These are phyloP conservation scores for Tauraco erythrolophus DNA, from an alignment of 2,113 vertebrate genomes.

Conservation along the genomic window DNA sequence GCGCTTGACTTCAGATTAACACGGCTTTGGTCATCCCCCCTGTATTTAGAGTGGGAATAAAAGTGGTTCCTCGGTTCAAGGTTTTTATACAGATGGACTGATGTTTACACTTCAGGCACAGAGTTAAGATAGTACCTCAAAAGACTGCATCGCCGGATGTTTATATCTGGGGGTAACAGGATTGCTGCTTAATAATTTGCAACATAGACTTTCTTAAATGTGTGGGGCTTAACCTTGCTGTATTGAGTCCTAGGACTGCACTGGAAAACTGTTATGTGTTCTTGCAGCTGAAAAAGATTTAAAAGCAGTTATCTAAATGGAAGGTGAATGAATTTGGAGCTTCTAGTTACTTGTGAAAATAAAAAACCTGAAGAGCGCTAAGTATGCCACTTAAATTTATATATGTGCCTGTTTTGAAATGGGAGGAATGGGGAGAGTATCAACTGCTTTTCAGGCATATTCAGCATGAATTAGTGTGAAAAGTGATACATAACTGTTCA, in stretches of 20 bases:
- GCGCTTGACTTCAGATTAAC: background rate
- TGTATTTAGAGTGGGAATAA: background rate
- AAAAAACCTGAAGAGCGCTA: accelerated
- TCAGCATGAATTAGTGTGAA: background rate
- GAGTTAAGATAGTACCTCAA: background rate
- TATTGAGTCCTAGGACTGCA: background rate
- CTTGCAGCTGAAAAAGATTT: background rate
- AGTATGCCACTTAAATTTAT: background rate
- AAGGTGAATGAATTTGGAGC: background rate
- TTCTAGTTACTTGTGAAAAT: background rate
- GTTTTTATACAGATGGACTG: background rate
- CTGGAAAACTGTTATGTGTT: background rate
- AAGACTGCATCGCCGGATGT: background rate
- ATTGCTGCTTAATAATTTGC: background rate
- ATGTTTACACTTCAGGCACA: background rate
- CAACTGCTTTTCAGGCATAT: background rate
- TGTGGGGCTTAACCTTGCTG: background rate
- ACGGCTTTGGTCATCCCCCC: background rate
- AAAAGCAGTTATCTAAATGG: background rate
- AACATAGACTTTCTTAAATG: background rate
- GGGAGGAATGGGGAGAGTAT: background rate
- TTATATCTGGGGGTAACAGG: background rate
- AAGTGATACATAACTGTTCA: background rate
- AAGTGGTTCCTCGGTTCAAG: background rate
- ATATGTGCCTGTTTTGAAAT: background rate